Evolutionary conservation across 1,140 invertebrate species (phyloP), one percentile per base, ranked within the genome.

Genomic region (Platyura marginata): DNA sequence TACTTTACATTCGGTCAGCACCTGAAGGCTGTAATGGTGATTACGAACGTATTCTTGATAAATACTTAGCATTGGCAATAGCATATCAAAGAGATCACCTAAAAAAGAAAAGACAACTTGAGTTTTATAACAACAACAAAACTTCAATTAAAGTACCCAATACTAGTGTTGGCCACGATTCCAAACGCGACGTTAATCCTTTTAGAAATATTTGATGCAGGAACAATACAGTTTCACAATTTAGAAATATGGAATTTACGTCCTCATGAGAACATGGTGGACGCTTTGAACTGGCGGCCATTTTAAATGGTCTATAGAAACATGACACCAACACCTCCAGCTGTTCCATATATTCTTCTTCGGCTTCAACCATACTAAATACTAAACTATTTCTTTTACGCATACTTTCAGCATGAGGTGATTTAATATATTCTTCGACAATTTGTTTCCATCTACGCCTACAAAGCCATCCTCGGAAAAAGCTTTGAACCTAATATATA

Each of bases 201-300:
- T 94, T 93, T 47, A 92, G 70, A 62, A 93, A 94, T 47, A 94
- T 93, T 63, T 94, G 89, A 67, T 95, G 89, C 2, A 94, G 70
- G 63, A 95, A 95, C 48, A 95, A 67, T 36, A 95, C 76, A 0
- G 89, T 93, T 64, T 95, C 90, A 53, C 83, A 86, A 64, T 95
- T 95, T 22, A 95, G 66, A 65, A 93, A 95, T 50, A 94, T 93
- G 23, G 88, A 93, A 62, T 90, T 93, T 41, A 94, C 85, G 54
- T 95, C 90, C 60, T 94, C 90, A 57, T 95, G 90, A 2, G 80
- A 80, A 55, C 89, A 90, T 0, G 88, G 87, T 4, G 90, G 89
- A 58, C 87, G 90, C 62, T 92, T 92, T 2, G 85, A 89, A 51
- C 83, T 87, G 18, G 89, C 89, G 5, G 86, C 86, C 89, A 95